Percentiles rank a stretch among this genome's conserved stretches.
Conservation (phyloP, 2,888 invertebrate genomes). For the Lasius platythorax region DNA sequence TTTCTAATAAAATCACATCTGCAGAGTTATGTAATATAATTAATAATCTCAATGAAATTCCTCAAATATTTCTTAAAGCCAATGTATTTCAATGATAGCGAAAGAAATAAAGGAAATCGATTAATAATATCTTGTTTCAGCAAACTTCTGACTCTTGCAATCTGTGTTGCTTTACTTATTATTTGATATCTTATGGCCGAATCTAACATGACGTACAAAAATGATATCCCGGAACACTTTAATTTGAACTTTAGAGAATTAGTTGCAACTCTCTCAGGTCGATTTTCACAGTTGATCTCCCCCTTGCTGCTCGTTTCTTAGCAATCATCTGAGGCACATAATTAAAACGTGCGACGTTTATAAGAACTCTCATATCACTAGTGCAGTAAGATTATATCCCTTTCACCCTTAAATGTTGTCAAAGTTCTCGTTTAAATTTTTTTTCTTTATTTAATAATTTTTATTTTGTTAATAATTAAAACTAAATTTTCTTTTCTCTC, state of each 20-base stretch:
- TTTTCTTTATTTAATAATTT: not conserved
- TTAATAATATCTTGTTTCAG: not conserved
- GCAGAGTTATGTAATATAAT: not conserved
- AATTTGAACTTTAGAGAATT: not conserved
- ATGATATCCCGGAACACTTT: conserved; percentile 23
- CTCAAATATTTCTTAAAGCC: not conserved
- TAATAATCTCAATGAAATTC: conserved; percentile 7
- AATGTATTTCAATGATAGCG: not conserved
- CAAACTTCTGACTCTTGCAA: not conserved
- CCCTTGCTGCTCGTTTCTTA: not conserved
- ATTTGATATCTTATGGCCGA: conserved; percentile 5
- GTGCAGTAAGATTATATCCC: not conserved
- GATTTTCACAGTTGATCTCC: not conserved
- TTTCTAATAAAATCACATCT: not conserved
- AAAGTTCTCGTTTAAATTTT: not conserved
- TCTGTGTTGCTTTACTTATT: not conserved
- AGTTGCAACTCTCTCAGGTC: not conserved
- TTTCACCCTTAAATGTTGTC: not conserved
- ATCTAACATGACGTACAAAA: not conserved
- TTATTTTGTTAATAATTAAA: too few species aligned
- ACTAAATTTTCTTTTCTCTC: too few species aligned
- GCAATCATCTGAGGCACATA: not conserved
- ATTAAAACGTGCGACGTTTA: not conserved
- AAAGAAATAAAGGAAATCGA: not conserved
- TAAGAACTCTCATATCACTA: not conserved